These are phyloP conservation scores for Mythimna impura DNA, from an alignment of 2,888 invertebrate species.

Conservation along the genomic window DNA sequence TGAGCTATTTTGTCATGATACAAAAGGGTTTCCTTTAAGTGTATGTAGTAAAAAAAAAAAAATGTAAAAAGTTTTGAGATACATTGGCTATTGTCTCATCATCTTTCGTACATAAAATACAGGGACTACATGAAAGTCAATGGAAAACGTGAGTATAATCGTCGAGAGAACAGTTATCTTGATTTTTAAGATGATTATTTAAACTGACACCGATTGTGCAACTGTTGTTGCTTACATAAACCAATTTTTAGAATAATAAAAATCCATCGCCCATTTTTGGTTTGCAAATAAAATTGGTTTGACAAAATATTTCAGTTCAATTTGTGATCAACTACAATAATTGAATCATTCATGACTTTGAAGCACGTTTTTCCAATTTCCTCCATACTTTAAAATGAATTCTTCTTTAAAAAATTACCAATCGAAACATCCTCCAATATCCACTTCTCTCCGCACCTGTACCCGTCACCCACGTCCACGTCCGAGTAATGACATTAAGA, in stretches of 20 bases:
- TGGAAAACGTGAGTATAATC: slow-evolving; percentile 88
- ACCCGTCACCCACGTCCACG: slow-evolving; percentile 71
- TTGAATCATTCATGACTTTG: too few species aligned
- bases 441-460: slow-evolving; percentile 68
- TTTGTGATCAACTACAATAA: too few species aligned
- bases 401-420: not conserved
- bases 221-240: not conserved
- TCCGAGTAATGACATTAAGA: slow-evolving; percentile 83
- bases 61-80: slow-evolving; percentile 62
- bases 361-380: not conserved
- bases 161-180: slow-evolving; percentile 54
- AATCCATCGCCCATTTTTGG: too few species aligned
- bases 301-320: too few species aligned
- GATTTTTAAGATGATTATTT: not conserved
- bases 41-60: not conserved
- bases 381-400: not conserved
- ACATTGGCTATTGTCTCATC: slow-evolving; percentile 80
- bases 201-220: not conserved
- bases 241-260: not conserved
- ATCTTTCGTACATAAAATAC: slow-evolving; percentile 79
- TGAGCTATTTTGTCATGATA: not conserved
- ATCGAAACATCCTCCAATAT: slow-evolving; percentile 2
- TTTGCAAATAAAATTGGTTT: too few species aligned
- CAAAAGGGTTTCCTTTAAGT: not conserved
- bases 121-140: slow-evolving; percentile 82